These are phyloP conservation scores for Tuberolachnus salignus DNA, from an alignment of 2,888 invertebrate species.

Conservation along the genomic window DNA sequence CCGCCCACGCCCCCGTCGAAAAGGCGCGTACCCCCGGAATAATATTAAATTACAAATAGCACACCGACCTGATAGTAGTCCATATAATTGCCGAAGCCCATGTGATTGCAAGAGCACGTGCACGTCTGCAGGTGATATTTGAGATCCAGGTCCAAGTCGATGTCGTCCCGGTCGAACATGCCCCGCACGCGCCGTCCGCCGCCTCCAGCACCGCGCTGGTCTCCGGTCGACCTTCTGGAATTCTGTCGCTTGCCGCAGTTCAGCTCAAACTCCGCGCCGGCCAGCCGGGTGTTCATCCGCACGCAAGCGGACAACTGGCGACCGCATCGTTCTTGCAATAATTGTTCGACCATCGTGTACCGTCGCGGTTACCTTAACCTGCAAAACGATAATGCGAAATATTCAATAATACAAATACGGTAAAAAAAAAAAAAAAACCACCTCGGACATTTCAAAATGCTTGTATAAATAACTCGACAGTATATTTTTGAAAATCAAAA, in stretches of 20 bases:
- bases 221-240: conserved; percentile 9
- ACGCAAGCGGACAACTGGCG: conserved; percentile 46
- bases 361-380: conserved; percentile 18
- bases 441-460: too few species aligned
- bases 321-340: conserved; percentile 51
- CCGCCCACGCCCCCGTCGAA: too few species aligned
- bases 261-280: conserved; percentile 39
- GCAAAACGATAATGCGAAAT: not conserved
- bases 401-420: too few species aligned
- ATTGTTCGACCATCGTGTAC: conserved; percentile 39
- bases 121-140: conserved; percentile 87
- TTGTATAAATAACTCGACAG: too few species aligned
- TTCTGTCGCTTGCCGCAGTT: conserved; percentile 38
- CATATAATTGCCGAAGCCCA: conserved; percentile 91
- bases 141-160: conserved; percentile 79
- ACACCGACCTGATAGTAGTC: conserved; percentile 80
- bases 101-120: conserved; percentile 89
- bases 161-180: conserved; percentile 33
- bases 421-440: too few species aligned
- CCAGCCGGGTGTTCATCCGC: conserved; percentile 49
- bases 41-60: too few species aligned
- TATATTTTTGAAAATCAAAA: too few species aligned
- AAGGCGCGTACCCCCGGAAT: too few species aligned
- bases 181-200: conserved; percentile 27
- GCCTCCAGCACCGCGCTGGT: conserved; percentile 23